Evolutionary conservation across 2,888 invertebrate species (phyloP), one percentile per base, ranked within the genome.

Genomic region (Chrysolina haemoptera): DNA sequence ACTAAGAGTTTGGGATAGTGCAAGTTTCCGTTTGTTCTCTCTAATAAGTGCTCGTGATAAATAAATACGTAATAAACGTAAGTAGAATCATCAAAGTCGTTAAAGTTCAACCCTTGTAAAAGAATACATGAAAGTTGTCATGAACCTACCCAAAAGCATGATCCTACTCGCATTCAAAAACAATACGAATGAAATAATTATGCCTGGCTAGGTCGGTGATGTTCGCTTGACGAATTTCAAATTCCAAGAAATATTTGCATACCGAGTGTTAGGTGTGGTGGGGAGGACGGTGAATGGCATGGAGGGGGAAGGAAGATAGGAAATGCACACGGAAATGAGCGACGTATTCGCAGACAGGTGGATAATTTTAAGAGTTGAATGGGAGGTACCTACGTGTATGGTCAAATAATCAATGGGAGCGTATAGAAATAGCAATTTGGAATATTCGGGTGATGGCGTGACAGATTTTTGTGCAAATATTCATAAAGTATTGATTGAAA

Each of bases 311-410:
- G 18, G 2, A 62, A 6, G 27, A 18, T 35, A 67, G 68, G 62
- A 62, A 62, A 79, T 80, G 80, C 80, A 80, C 79, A 77, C 82
- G 83, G 82, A 84, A 82, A 82, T 83, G 80, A 81, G 82, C 83
- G 82, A 78, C 73, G 75, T 81, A 77, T 82, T 83, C 81, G 81
- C 83, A 82, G 82, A 81, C 83, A 14, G n/a, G 59, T n/a, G 35
- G n/a, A 12, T 80, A 77, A 78, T 75, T 76, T 77, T 59, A 14
- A 5, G 59, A n/a, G 22, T 27, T 59, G 14, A 59, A 59, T 59
- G 27, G 2, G 1, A 27, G 27, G 27, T 27, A 5, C 35, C 35
- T 35, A 35, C 35, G 35, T 35, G 35, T 35, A 35, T 8, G 35
- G 35, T 35, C 35, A 35, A 35, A 35, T 35, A 35, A 35, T 3